A percentile compares a stretch with the other conserved stretches of the same genome.
Conservation (phyloP, 2,113 vertebrate species). For the Propithecus coquereli region DNA sequence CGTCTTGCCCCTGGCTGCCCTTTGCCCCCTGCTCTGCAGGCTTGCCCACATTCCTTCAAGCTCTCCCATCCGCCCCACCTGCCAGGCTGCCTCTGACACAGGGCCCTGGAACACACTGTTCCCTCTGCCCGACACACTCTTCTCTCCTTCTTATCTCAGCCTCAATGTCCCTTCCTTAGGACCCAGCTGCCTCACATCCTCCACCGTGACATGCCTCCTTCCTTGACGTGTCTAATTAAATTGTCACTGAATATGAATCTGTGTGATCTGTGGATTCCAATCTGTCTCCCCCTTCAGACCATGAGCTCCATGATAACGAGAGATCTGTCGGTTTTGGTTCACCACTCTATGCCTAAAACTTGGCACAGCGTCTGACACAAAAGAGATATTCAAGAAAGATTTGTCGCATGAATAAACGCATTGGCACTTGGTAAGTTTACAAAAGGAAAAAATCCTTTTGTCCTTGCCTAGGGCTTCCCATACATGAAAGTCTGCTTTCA, state of each 20-base stretch:
- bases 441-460: neutral
- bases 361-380: neutral
- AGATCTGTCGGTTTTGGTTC: neutral
- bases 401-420: neutral
- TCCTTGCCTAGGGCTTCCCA: neutral
- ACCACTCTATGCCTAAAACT: neutral
- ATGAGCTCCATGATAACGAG: neutral
- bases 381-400: neutral
- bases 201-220: neutral
- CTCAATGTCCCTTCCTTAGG: neutral
- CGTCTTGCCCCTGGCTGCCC: neutral
- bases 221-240: neutral
- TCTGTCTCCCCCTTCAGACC: neutral
- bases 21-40: neutral
- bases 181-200: accelerated
- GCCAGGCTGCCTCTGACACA: neutral
- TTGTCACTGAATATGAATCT: neutral
- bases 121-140: neutral
- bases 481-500: neutral
- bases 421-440: neutral
- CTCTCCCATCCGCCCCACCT: accelerated
- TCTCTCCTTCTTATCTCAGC: neutral
- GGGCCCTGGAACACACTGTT: neutral
- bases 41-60: neutral
- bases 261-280: neutral